Conservation (phyloP, 2,888 invertebrate species). For the Pasiphila rectangulata region DNA sequence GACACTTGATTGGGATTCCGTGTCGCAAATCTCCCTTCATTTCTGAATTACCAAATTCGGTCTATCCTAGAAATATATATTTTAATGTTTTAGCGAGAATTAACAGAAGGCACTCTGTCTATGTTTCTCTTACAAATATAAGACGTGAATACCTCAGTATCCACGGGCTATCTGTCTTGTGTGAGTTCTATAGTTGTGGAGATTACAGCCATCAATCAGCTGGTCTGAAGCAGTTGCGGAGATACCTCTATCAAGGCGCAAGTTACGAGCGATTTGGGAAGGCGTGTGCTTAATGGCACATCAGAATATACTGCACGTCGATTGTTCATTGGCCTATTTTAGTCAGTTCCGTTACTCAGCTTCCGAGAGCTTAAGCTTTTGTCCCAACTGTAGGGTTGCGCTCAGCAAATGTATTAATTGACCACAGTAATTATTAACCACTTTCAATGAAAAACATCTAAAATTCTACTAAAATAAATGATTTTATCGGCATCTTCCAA, state of each 20-base stretch:
- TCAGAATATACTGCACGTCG: conserved; percentile 31
- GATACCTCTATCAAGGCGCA: conserved; percentile 47
- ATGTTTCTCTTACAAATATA: conserved; percentile 34
- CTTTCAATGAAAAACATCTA: background rate
- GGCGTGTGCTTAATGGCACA: conserved; percentile 31
- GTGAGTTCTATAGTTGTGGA: conserved; percentile 58
- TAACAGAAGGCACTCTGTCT: conserved; percentile 1
- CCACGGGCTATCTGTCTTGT: conserved; percentile 53
- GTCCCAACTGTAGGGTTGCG: background rate
- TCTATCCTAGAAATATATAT: background rate
- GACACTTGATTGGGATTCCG: conserved; percentile 8
- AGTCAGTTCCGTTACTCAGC: background rate
- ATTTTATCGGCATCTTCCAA: no score
- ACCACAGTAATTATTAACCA: background rate
- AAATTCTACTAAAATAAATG: no score
- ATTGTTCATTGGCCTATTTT: conserved; percentile 12
- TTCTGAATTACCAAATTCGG: background rate
- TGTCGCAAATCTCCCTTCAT: background rate
- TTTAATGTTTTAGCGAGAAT: background rate
- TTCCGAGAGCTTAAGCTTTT: background rate
- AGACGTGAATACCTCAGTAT: conserved; percentile 38
- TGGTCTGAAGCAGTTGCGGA: conserved; percentile 49
- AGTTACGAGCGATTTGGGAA: conserved; percentile 38
- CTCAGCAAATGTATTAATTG: background rate
- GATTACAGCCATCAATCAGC: conserved; percentile 70